phyloP scores from a whole-genome alignment of 2,797 vertebrate species.

The Alexandromys oeconomus region DNA sequence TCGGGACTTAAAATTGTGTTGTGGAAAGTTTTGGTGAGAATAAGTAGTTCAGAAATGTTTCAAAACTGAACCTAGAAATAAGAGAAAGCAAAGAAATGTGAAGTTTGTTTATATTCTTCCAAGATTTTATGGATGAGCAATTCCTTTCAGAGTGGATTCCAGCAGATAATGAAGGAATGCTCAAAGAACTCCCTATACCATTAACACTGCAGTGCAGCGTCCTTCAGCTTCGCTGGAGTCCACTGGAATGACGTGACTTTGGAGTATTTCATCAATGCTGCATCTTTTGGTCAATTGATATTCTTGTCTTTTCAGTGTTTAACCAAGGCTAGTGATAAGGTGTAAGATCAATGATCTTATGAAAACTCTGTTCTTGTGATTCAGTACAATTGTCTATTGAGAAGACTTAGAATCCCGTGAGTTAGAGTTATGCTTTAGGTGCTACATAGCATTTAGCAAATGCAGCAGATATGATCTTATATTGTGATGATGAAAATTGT shows the following conservation, averaged over 20 bases:
- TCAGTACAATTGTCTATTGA: neutral
- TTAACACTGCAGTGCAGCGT: conserved; percentile 7
- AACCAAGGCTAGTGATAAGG: neutral
- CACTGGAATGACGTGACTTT: neutral
- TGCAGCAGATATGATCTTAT: conserved; percentile 28
- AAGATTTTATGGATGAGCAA: conserved; percentile 21
- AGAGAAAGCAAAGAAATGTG: conserved; percentile 38
- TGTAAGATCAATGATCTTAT: conserved; percentile 8
- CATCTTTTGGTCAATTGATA: neutral
- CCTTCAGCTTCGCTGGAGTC: neutral
- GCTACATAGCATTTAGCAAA: conserved; percentile 13
- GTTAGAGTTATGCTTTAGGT: neutral
- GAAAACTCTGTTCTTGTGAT: conserved; percentile 10
- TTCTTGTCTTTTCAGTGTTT: neutral
- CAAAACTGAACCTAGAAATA: conserved; percentile 51
- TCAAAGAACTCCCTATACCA: neutral
- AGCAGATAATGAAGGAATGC: neutral
- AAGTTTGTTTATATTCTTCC: neutral
- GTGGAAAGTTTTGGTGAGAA: conserved; percentile 31
- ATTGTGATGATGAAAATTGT: conserved; percentile 45
- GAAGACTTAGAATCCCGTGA: neutral
- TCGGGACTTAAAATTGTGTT: conserved; percentile 60
- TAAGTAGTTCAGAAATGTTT: neutral
- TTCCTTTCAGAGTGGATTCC: conserved; percentile 30
- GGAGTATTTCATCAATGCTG: neutral